Evolutionary conservation across 2,888 invertebrate genomes (phyloP), one percentile per base, ranked within the genome.

Genomic region (Scaptomyza tumidula): DNA sequence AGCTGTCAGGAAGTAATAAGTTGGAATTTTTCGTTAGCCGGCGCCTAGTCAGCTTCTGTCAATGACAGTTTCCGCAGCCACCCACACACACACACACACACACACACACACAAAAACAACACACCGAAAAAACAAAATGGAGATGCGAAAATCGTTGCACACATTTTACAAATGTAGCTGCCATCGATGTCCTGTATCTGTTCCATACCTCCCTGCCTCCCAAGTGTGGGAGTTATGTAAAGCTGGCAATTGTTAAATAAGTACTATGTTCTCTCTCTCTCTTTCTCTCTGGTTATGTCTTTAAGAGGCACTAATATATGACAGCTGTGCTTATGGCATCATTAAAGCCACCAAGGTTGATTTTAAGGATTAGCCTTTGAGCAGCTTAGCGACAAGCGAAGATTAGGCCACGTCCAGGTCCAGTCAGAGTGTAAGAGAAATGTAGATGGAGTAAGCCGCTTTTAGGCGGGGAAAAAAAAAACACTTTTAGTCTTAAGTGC

Each of bases 1-100:
- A 90, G 90, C 90, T 90, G 90, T 90, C 90, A 90, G 86, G 81
- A 89, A 88, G 90, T 90, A 90, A 89, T 89, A 89, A 89, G 89
- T 89, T 86, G 73, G 78, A 78, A 78, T 79, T 89, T 84, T 41
- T 16, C 58, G 68, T 71, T 78, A 49, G 73, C 67, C 79, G 79
- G 76, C 81, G 79, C 78, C 75, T 75, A 84, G 87, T 84, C 82
- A 59, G 65, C 67, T 70, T 54, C 85, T 82, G 82, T 64, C 75
- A 89, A 65, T 85, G 82, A 83, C 88, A 83, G 89, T 87, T 83
- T 66, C 61, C 83, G 76, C 76, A 75, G 71, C 43, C 55, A 16
- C 43, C 24, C 24, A 46, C 10, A 37, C 33, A 63, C 14, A 9
- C 6, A 56, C n/a, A n/a, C 55, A 16, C 43, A 16, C 24, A 46